These are phyloP conservation scores for Furcula furcula DNA, from an alignment of 2,888 invertebrate species.

Conservation along the genomic window DNA sequence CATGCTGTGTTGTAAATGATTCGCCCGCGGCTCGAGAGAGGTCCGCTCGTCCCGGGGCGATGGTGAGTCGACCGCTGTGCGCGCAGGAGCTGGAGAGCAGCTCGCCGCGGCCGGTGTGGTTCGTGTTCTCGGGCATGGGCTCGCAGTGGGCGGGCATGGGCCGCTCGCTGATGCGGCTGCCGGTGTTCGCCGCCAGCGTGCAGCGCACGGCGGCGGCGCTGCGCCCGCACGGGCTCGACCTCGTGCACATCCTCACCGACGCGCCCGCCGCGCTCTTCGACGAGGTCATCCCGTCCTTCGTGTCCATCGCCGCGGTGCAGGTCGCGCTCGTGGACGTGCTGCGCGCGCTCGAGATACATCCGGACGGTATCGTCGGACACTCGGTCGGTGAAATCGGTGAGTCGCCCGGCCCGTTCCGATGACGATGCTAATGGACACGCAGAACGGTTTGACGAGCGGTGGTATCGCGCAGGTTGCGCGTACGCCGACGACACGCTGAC, in stretches of 20 bases:
- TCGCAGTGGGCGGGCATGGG: slow-evolving; percentile 99
- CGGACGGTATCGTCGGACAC: slow-evolving; percentile 98
- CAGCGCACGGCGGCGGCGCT: slow-evolving; percentile 88
- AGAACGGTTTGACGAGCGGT: not conserved
- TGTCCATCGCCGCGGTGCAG: slow-evolving; percentile 97
- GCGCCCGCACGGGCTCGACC: slow-evolving; percentile 89
- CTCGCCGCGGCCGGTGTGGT: slow-evolving; percentile 92
- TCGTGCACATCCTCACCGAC: slow-evolving; percentile 89
- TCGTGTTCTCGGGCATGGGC: slow-evolving; percentile 98
- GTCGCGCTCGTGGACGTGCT: slow-evolving; percentile 97
- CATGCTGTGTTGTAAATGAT: no score
- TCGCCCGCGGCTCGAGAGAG: no score
- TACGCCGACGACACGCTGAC: slow-evolving; percentile 98
- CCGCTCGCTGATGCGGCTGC: slow-evolving; percentile 90
- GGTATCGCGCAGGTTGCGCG: slow-evolving; percentile 87
- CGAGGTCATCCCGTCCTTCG: slow-evolving; percentile 94
- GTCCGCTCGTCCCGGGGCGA: not conserved
- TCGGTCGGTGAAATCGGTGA: slow-evolving; percentile 93
- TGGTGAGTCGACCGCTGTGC: not conserved
- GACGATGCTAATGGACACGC: not conserved
- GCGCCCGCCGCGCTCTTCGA: slow-evolving; percentile 90
- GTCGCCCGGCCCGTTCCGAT: slow-evolving; percentile 1
- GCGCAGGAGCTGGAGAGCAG: slow-evolving; percentile 54
- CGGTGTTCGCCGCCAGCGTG: slow-evolving; percentile 90
- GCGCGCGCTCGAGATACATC: slow-evolving; percentile 86